These are phyloP conservation scores for Drosophila stalkeri DNA, from an alignment of 2,888 invertebrate species.

Conservation along the genomic window DNA sequence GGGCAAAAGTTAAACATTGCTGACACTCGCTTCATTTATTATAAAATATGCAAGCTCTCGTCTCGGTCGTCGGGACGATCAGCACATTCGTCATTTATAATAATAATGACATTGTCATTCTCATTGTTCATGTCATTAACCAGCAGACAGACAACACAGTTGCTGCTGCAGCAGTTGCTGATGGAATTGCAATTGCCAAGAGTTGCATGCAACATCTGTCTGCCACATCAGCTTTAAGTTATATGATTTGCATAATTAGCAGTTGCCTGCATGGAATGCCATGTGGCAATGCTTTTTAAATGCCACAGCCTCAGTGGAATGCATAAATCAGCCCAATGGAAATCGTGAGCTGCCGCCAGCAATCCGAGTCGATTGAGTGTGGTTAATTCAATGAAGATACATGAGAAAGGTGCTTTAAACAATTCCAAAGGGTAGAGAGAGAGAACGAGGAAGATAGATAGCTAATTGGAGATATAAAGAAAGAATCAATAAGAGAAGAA, in stretches of 20 bases:
- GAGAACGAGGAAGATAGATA: neutral
- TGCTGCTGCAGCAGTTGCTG: slow-evolving; percentile 13
- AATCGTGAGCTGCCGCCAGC: slow-evolving; percentile 35
- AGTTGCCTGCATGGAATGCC: slow-evolving; percentile 11
- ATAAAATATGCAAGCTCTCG: slow-evolving; percentile 71
- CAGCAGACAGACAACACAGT: slow-evolving; percentile 27
- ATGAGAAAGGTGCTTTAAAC: neutral
- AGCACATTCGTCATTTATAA: slow-evolving; percentile 63
- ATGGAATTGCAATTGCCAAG: slow-evolving; percentile 33
- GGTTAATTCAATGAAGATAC: slow-evolving; percentile 5
- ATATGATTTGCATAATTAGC: slow-evolving; percentile 60
- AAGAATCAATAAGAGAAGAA: neutral
- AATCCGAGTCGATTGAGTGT: slow-evolving; percentile 5
- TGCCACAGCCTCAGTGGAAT: slow-evolving; percentile 21
- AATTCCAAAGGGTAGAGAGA: neutral
- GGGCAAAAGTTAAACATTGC: slow-evolving; percentile 70
- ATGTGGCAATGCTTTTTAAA: slow-evolving; percentile 22
- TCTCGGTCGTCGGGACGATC: slow-evolving; percentile 25
- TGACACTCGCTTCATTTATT: slow-evolving; percentile 79
- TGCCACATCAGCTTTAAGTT: slow-evolving; percentile 31
- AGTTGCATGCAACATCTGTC: slow-evolving; percentile 5
- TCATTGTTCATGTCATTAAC: slow-evolving; percentile 44
- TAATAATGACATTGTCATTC: slow-evolving; percentile 62
- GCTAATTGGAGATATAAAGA: neutral
- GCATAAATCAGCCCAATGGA: slow-evolving; percentile 55